Evolutionary conservation across 2,113 vertebrate species (phyloP), one percentile per base, ranked within the genome.

Genomic region (Gallinago jamesoni): DNA sequence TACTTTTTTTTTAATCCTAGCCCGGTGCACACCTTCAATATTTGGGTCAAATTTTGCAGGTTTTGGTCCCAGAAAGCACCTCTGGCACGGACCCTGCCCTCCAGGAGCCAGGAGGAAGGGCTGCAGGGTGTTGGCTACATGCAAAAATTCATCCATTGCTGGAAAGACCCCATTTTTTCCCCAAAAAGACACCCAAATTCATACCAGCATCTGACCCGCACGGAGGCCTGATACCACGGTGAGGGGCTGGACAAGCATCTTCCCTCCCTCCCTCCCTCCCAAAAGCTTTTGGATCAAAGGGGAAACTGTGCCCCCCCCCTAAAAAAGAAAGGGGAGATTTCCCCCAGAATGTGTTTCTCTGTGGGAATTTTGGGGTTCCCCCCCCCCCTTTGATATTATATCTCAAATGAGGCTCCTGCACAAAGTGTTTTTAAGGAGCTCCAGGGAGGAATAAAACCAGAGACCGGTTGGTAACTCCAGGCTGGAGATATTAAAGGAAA

Each of bases 381-480:
- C 43, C 41, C 41, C 41, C 43, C 1, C 10, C 15, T 18, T 9
- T 24, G 41, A 5, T 27, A 47, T 47, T 9, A 7, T 35, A 24
- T 24, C 30, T 57, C 6, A 19, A 47, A 37, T 7, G 19, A 35
- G n/a, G 21, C 30, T 39, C 21, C 56, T 23, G 12, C 19, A 6
- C 48, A 43, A 9, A 23, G 24, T 2, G 0, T 15, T 55, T 69
- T 48, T 17, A 33, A 37, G 10, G 20, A 28, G 27, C 25, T 48
- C 41, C 50, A 11, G 43, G 37, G 50, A 48, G 28, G 28, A 86
- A 79, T 79, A 25, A 30, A 79, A 15, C 10, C 1, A 0, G 45
- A 50, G 16, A 6, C 5, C 0, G 2, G 27, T 13, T 50, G 25
- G 16, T 23, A 37, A 14, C 11, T 19, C 1, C 0, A 48, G 31